Percentiles rank a stretch among this genome's conserved stretches.
Evolutionary conservation across 2,888 invertebrate genomes (phyloP).

Genomic region (Lasioglossum zephyrum): DNA sequence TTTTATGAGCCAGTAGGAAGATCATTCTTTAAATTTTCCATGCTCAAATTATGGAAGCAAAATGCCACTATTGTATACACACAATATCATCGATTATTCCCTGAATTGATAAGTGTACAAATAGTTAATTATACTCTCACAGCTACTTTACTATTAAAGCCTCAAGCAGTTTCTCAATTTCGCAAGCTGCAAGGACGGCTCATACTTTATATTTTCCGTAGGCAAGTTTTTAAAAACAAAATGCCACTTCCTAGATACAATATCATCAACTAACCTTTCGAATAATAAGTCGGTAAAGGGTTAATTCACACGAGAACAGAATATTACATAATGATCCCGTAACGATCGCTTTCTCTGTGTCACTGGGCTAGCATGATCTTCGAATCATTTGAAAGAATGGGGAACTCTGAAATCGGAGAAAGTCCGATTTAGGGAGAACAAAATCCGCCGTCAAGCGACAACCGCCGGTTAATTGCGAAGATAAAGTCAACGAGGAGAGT

Average conservation of each 20-base stretch:
- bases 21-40: background rate
- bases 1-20: too few relatives aligned
- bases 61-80: too few relatives aligned
- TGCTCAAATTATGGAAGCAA: background rate
- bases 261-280: background rate
- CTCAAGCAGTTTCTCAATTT: too few relatives aligned
- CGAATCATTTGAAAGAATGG: background rate
- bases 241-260: background rate
- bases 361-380: constrained; percentile 34
- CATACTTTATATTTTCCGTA: too few relatives aligned
- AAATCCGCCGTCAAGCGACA: constrained; percentile 8
- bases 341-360: constrained; percentile 60
- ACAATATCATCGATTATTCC: too few relatives aligned
- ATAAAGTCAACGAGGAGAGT: background rate
- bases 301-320: background rate
- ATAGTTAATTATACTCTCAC: too few relatives aligned
- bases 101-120: too few relatives aligned
- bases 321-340: constrained; percentile 44
- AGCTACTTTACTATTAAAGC: too few relatives aligned
- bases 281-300: background rate
- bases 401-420: constrained; percentile 30
- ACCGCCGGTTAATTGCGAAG: constrained; percentile 11
- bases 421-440: constrained; percentile 17
- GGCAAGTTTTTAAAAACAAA: too few relatives aligned
- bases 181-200: too few relatives aligned